phyloP scores from a whole-genome alignment of 92 coral and sea anemone genomes.

The Heteractis magnifica region DNA sequence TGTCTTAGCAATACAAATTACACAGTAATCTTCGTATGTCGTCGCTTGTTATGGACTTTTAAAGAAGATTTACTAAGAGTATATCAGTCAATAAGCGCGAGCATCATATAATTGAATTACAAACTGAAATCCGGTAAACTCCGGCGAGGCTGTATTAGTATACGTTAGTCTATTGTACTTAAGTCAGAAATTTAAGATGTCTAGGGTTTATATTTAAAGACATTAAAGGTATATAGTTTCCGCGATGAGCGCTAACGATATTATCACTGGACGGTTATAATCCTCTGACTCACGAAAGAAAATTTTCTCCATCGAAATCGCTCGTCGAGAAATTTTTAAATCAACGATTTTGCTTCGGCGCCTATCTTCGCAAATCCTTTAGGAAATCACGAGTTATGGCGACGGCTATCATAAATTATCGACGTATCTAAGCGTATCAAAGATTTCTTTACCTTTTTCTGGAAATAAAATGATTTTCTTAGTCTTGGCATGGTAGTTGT shows the following conservation, averaged over 20 bases:
- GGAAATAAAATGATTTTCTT: slow-evolving; percentile 36
- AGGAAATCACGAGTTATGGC: neutral
- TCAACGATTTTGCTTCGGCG: neutral
- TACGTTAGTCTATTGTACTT: neutral
- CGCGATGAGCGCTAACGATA: slow-evolving; percentile 3
- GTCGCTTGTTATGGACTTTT: slow-evolving; percentile 1
- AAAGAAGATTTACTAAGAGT: neutral
- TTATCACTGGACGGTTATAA: neutral
- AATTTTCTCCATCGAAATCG: neutral
- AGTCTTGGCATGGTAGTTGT: slow-evolving; percentile 41
- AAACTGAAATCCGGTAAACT: neutral
- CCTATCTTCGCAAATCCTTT: neutral
- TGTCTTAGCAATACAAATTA: too few species aligned
- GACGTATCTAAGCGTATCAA: neutral
- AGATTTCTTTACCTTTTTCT: slow-evolving; percentile 18
- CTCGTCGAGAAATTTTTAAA: neutral
- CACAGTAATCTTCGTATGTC: neutral
- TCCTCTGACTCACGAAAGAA: neutral
- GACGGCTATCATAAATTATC: neutral
- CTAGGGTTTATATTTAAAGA: slow-evolving; percentile 8
- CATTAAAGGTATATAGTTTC: slow-evolving; percentile 17
- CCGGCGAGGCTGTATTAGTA: neutral
- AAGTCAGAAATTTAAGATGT: slow-evolving; percentile 3
- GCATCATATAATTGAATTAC: neutral
- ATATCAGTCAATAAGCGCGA: neutral